A percentile compares a stretch with the other conserved stretches of the same genome.
These are phyloP conservation scores for Cerastis leucographa DNA, from an alignment of 2,888 invertebrate genomes.

Conservation along the genomic window DNA sequence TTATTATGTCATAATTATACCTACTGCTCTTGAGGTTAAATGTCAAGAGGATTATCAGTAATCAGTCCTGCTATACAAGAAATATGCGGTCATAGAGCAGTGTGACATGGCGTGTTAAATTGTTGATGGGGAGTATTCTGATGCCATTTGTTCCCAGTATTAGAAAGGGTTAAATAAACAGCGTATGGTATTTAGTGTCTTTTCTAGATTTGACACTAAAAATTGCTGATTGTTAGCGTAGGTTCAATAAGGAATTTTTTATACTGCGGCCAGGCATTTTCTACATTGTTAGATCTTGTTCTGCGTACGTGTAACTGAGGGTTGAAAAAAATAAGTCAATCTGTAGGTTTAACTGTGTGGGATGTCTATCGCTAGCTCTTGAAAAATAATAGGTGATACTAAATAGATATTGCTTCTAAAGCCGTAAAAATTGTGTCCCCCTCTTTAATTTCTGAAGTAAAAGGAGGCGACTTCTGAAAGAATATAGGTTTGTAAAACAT, in stretches of 20 bases:
- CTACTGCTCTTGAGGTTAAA: neutral
- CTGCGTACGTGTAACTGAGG: no score
- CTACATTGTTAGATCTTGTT: neutral
- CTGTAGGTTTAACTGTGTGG: no score
- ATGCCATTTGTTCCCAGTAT: neutral
- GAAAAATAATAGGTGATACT: no score
- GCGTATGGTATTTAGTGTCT: neutral
- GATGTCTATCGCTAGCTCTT: no score
- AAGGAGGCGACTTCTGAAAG: no score
- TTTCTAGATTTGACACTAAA: neutral
- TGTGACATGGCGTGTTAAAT: neutral
- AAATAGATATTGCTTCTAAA: no score
- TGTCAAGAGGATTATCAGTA: conserved; percentile 11
- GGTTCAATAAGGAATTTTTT: neutral
- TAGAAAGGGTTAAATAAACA: neutral
- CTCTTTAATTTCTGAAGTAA: no score
- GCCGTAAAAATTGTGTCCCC: no score
- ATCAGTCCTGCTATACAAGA: neutral
- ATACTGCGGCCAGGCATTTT: neutral
- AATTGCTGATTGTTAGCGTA: neutral
- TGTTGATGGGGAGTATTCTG: neutral
- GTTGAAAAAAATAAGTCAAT: no score
- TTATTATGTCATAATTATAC: conserved; percentile 13
- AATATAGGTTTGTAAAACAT: no score
- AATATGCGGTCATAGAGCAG: neutral